These are phyloP conservation scores for Aethina tumida DNA, from an alignment of 1,140 invertebrate species.

Conservation along the genomic window DNA sequence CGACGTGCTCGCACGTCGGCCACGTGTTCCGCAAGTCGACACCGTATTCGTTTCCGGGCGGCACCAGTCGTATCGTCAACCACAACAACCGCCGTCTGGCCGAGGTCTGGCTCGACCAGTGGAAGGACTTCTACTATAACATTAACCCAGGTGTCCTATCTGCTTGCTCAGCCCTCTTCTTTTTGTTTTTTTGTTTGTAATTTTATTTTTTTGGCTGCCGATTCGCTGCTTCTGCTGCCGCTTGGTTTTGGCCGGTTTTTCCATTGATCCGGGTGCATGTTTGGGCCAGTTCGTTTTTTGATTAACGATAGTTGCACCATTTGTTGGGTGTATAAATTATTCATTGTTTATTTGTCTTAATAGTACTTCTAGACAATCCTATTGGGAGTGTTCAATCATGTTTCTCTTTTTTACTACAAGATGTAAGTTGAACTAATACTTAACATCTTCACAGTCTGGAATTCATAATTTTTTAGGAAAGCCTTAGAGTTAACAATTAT, in stretches of 20 bases:
- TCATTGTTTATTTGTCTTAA: no score
- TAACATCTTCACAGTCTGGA: no score
- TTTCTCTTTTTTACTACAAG: no score
- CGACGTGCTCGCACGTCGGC: slow-evolving; percentile 96
- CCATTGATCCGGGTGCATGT: not conserved
- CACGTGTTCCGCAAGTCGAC: slow-evolving; percentile 98
- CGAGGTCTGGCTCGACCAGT: slow-evolving; percentile 96
- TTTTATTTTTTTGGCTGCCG: slow-evolving; percentile 3
- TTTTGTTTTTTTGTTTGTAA: slow-evolving; percentile 8
- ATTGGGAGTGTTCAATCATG: no score
- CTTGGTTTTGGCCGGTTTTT: slow-evolving; percentile 4
- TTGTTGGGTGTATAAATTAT: no score
- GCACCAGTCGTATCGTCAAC: slow-evolving; percentile 95
- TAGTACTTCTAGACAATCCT: no score
- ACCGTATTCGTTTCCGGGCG: slow-evolving; percentile 98
- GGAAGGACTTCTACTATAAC: slow-evolving; percentile 97
- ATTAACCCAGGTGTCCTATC: slow-evolving; percentile 78
- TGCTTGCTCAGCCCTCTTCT: not conserved
- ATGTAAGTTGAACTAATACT: no score
- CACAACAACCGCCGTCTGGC: slow-evolving; percentile 95
- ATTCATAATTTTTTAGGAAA: no score
- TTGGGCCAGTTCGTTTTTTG: slow-evolving; percentile 1
- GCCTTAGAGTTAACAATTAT: no score
- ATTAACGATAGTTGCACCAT: no score
- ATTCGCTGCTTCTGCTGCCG: slow-evolving; percentile 4